Evolutionary conservation across 2,888 invertebrate species (phyloP), one percentile per base, ranked within the genome.

Genomic region (Zhengitettix transpicula): DNA sequence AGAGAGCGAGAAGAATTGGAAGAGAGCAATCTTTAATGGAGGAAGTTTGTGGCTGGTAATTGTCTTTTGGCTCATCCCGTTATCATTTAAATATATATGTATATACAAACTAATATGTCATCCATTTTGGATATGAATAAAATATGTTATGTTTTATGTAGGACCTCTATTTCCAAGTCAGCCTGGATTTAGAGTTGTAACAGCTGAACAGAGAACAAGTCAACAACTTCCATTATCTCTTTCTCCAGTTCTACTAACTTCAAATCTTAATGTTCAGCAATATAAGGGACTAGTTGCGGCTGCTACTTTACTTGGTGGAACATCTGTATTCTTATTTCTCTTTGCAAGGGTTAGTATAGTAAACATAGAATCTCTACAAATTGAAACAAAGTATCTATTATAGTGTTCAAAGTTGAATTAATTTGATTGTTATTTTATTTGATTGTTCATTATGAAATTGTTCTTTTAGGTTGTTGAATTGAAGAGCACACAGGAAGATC

Each of bases 271-370:
- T 64, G 70, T 74, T 54, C 73, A 75, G 66, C 73, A 74, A 15
- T 79, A 78, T 67, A 73, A 75, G 16, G 80, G 79, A 11, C 68
- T 82, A 40, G 72, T 78, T 63, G 76, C 80, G 17, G 80, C 82
- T 10, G 73, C 80, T 5, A 75, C 75, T 65, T 69, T 77, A 67
- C 74, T 82, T 28, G 86, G 85, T 1, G 86, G 86, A 1, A 74
- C 82, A 0, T 80, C 82, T 10, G 73, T 82, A 55, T 76, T 86
- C 67, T 72, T 87, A 1, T 84, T 81, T 64, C 72, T 87, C 0
- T 84, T 83, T 67, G 86, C 85, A 0, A 77, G 84, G 72, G 84
- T 84, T 67, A 66, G 70, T 67, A 14, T 14, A 12, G 8, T 3
- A 7, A n/a, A 47, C 12, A 12, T n/a, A 53, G 14, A 28, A 12